Evolutionary conservation across 2,888 invertebrate genomes (phyloP), one percentile per base, ranked within the genome.

Genomic region (Cosmia trapezina): DNA sequence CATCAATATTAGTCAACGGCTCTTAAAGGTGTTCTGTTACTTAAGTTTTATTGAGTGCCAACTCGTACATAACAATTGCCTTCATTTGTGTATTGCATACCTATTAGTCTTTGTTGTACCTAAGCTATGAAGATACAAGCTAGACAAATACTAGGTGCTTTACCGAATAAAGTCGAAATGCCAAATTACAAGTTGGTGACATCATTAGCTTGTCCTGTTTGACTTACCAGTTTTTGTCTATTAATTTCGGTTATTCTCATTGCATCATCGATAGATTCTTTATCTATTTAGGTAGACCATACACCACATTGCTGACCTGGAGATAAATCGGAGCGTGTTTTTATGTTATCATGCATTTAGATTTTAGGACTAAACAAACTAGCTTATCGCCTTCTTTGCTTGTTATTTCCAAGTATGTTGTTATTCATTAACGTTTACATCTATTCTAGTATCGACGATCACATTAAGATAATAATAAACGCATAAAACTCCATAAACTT

Each of bases 141-240:
- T 57, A 73, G 69, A 79, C 63, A 51, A 56, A 73, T 61, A 37
- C 41, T 65, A 57, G 67, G 28, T 83, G 37, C 37, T 45, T 57
- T 37, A 37, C 41, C 51, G 11, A 67, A 19, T 73, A 57, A 70
- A 65, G 47, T 37, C 54, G 62, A 67, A 78, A 81, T 70, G 45
- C 41, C 72, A 75, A 77, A 71, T 63, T 63, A 68, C 54, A 71
- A 56, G 41, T 82, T 64, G 68, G 76, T 86, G 83, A 86, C 78
- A 86, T 83, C 81, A 83, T 83, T 69, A 76, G 73, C 51, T 69
- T 74, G 85, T 78, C 77, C 74, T 69, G 56, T 80, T 83, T 78
- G 70, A 81, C 83, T 84, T 78, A 62, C 67, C 64, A 47, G 68
- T 77, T 83, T 85, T 80, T 72, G 56, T 12, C 12, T 59, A 61